Percentiles rank a stretch among this genome's conserved stretches.
These are phyloP conservation scores for Sthenelais limicola DNA, from an alignment of 2,888 invertebrate genomes.

Conservation along the genomic window DNA sequence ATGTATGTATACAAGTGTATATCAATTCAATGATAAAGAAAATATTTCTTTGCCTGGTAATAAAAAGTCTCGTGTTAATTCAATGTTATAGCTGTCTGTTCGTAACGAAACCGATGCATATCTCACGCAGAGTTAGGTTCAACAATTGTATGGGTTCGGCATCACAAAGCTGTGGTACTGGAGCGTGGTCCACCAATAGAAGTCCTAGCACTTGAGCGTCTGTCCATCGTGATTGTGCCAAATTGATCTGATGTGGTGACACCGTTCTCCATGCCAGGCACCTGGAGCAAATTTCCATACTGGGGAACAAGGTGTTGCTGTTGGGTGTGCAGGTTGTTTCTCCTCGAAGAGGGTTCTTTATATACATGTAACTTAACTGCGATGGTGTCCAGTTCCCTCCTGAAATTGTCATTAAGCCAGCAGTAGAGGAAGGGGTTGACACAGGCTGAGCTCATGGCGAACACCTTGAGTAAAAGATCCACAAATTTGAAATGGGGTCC, in stretches of 20 bases:
- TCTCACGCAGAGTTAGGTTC: no score
- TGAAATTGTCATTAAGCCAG: slow-evolving; percentile 71
- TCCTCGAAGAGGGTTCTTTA: neutral
- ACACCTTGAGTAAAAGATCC: slow-evolving; percentile 66
- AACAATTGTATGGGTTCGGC: no score
- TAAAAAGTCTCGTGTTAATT: no score
- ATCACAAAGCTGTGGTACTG: slow-evolving; percentile 21
- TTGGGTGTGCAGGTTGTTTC: neutral
- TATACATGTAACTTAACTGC: slow-evolving; percentile 46
- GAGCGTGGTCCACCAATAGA: neutral
- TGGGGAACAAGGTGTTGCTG: neutral
- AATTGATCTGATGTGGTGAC: slow-evolving; percentile 7
- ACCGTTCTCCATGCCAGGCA: slow-evolving; percentile 32
- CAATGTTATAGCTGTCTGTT: no score
- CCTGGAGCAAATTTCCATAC: slow-evolving; percentile 14
- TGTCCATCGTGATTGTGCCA: slow-evolving; percentile 21
- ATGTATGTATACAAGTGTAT: no score
- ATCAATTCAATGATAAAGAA: no score
- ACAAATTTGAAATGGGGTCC: slow-evolving; percentile 63
- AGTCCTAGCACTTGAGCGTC: slow-evolving; percentile 6
- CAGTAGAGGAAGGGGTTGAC: slow-evolving; percentile 71
- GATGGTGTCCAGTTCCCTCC: slow-evolving; percentile 61
- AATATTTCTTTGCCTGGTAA: no score
- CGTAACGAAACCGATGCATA: no score
- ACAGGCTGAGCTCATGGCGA: slow-evolving; percentile 70